Evolutionary conservation across 2,113 vertebrate genomes (phyloP).

Genomic region (Aphelocoma coerulescens): DNA sequence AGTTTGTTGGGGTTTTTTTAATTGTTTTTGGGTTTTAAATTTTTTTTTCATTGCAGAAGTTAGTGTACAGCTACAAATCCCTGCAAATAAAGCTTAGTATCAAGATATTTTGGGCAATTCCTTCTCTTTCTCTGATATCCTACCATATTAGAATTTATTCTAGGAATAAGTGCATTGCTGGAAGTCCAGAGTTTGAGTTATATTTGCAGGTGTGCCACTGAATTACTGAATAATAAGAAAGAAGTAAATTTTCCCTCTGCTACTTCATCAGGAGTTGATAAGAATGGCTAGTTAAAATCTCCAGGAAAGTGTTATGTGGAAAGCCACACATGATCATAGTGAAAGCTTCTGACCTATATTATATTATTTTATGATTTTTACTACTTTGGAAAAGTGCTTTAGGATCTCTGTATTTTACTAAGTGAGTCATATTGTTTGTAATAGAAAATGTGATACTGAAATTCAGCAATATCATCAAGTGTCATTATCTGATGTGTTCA

Average conservation of each 20-base stretch:
- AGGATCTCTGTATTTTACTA: not conserved
- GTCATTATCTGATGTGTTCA: not conserved
- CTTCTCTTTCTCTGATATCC: not conserved
- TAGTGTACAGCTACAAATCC: not conserved
- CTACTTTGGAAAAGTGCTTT: not conserved
- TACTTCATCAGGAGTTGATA: not conserved
- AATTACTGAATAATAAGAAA: not conserved
- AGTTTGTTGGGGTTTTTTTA: not conserved
- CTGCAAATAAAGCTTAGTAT: not conserved
- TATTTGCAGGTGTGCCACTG: not conserved
- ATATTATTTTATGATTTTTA: not conserved
- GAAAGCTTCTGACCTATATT: not conserved
- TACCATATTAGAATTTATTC: not conserved
- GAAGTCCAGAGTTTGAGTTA: not conserved
- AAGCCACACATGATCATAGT: not conserved
- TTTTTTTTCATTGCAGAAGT: not conserved
- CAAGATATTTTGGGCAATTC: not conserved
- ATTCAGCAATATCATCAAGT: not conserved
- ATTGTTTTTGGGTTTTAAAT: not conserved
- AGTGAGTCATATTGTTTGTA: not conserved
- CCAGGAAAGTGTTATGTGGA: not conserved
- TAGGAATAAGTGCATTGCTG: not conserved
- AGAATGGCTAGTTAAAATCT: not conserved
- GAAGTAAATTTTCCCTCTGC: not conserved
- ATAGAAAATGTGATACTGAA: not conserved